phyloP scores from a whole-genome alignment of 2,888 invertebrate species.

The Parelbella ahira region DNA sequence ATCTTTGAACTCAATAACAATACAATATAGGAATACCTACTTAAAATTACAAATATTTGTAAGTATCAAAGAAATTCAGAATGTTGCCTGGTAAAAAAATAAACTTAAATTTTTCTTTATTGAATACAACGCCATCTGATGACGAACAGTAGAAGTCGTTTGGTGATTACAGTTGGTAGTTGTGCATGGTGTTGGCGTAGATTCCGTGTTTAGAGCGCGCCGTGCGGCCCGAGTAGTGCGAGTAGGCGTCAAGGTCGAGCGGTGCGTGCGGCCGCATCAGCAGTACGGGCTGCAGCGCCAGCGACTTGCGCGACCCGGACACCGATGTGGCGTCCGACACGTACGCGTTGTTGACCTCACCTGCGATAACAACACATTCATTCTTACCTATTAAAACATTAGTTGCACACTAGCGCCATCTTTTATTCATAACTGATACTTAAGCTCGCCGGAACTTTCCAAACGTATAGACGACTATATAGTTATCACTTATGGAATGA shows the following conservation, averaged over 20 bases:
- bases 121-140: constrained; percentile 18
- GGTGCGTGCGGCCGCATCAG: constrained; percentile 86
- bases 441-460: too few relatives aligned
- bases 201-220: constrained; percentile 82
- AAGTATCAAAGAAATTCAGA: too few relatives aligned
- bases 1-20: too few relatives aligned
- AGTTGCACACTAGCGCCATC: too few relatives aligned
- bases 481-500: too few relatives aligned
- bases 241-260: constrained; percentile 86
- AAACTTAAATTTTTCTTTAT: neutral
- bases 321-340: constrained; percentile 92
- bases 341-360: constrained; percentile 93
- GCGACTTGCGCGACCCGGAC: constrained; percentile 91
- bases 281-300: constrained; percentile 92
- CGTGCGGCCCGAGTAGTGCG: constrained; percentile 88
- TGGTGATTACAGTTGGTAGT: constrained; percentile 81
- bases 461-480: too few relatives aligned
- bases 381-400: too few relatives aligned
- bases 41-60: too few relatives aligned
- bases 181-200: constrained; percentile 85
- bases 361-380: too few relatives aligned
- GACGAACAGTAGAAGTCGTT: neutral
- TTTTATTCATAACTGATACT: neutral
- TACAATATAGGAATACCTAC: too few relatives aligned
- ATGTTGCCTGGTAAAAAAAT: too few relatives aligned